phyloP scores from a whole-genome alignment of 30 jellyfish, hydroid and myxozoan genomes.

The Aurelia sp. region DNA sequence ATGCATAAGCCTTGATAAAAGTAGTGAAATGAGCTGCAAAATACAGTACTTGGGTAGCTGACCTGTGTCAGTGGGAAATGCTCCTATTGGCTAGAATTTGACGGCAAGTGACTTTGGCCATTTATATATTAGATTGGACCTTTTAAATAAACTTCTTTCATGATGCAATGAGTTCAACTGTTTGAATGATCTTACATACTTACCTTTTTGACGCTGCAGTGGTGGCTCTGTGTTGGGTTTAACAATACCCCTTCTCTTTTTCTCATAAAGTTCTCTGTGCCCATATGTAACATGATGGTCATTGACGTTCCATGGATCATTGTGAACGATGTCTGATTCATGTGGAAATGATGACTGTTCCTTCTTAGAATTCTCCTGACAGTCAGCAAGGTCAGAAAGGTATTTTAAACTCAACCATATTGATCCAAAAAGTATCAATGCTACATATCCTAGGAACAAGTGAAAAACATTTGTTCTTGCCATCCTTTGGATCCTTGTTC shows the following conservation, averaged over 20 bases:
- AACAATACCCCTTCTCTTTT: constrained; percentile 20
- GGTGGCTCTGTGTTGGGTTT: not conserved
- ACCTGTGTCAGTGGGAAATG: no score
- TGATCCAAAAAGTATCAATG: constrained; percentile 42
- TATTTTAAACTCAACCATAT: constrained; percentile 42
- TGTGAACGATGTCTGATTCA: not conserved
- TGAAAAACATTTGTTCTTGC: constrained; percentile 12
- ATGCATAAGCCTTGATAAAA: no score
- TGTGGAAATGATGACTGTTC: constrained; percentile 32
- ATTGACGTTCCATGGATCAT: constrained; percentile 69
- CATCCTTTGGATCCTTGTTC: constrained; percentile 2
- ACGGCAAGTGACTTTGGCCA: no score
- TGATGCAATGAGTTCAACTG: not conserved
- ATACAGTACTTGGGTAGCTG: no score
- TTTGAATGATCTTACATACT: not conserved
- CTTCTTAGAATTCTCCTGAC: not conserved
- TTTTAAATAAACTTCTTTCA: not conserved
- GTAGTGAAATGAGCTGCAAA: no score
- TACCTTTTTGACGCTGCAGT: not conserved
- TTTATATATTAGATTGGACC: no score
- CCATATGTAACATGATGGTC: constrained; percentile 53
- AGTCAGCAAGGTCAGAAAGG: constrained; percentile 56
- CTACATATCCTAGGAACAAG: constrained; percentile 27
- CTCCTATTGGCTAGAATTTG: no score
- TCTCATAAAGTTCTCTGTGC: not conserved